Evolutionary conservation across 2,113 vertebrate species (phyloP).

Genomic region (Salvelinus namaycush): DNA sequence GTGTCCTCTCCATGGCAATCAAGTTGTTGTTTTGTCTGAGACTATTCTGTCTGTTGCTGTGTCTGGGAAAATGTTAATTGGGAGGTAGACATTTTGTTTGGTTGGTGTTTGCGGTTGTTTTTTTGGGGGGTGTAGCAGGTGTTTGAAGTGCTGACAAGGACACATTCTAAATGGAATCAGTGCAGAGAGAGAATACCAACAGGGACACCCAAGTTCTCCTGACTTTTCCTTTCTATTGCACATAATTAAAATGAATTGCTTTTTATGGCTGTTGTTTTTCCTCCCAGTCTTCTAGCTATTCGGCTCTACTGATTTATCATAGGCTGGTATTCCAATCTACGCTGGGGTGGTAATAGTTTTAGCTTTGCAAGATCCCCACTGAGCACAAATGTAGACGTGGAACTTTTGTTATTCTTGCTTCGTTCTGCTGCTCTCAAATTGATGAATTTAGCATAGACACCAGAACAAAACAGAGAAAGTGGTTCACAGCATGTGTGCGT

Average conservation of each 20-base stretch:
- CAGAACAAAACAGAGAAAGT: constrained; percentile 14
- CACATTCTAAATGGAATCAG: constrained; percentile 42
- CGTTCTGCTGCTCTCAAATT: constrained; percentile 2
- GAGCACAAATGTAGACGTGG: constrained; percentile 14
- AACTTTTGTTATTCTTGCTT: constrained; percentile 39
- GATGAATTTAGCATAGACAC: constrained; percentile 38
- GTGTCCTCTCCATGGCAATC: background rate
- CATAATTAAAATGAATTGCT: constrained; percentile 65
- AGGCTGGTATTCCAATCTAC: constrained; percentile 51
- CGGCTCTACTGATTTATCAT: constrained; percentile 60
- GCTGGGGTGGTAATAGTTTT: constrained; percentile 51
- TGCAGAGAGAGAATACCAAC: constrained; percentile 27
- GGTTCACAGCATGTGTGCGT: constrained; percentile 10
- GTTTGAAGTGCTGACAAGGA: constrained; percentile 57
- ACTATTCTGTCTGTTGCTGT: background rate
- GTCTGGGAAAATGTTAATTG: background rate
- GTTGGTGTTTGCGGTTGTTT: constrained; percentile 3
- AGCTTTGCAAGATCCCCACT: constrained; percentile 14
- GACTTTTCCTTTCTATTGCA: constrained; percentile 52
- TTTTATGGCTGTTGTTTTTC: constrained; percentile 44
- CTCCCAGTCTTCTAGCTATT: constrained; percentile 36
- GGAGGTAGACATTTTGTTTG: constrained; percentile 1
- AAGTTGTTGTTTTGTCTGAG: background rate
- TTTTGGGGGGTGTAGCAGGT: constrained; percentile 22
- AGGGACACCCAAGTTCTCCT: constrained; percentile 29